Conservation (phyloP, 64 coral and sea anemone species). For the Astreopora myriophthalma region DNA sequence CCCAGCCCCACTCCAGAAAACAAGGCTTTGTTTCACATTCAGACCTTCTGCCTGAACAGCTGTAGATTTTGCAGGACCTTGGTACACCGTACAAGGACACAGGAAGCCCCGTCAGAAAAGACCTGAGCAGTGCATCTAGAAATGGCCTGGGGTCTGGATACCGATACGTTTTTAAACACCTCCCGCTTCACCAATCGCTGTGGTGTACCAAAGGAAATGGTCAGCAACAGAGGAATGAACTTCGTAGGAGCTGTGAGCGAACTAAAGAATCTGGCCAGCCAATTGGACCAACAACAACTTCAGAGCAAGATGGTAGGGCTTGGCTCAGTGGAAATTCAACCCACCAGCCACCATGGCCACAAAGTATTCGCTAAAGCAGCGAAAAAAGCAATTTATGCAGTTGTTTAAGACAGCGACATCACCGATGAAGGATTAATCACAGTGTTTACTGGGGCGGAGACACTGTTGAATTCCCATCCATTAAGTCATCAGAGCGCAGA, state of each 20-base stretch:
- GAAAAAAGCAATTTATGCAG: too few relatives aligned
- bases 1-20: constrained; percentile 5
- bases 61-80: constrained; percentile 23
- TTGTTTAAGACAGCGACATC: too few relatives aligned
- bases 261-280: background rate
- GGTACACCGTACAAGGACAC: background rate
- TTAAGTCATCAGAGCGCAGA: too few relatives aligned
- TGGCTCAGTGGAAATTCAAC: constrained; percentile 56
- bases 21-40: background rate
- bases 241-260: constrained; percentile 41
- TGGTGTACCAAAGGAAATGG: constrained; percentile 1
- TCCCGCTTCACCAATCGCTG: background rate
- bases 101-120: constrained; percentile 10
- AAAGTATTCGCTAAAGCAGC: too few relatives aligned
- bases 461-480: background rate
- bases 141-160: background rate
- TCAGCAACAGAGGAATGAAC: constrained; percentile 27
- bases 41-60: background rate
- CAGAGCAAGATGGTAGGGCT: background rate
- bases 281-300: background rate
- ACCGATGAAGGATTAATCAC: background rate
- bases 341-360: background rate
- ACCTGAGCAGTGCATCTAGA: constrained; percentile 1
- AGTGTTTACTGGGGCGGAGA: background rate
- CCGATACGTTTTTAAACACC: background rate